Evolutionary conservation across 2,888 invertebrate species (phyloP).

Genomic region (Drosophila buzzatii): DNA sequence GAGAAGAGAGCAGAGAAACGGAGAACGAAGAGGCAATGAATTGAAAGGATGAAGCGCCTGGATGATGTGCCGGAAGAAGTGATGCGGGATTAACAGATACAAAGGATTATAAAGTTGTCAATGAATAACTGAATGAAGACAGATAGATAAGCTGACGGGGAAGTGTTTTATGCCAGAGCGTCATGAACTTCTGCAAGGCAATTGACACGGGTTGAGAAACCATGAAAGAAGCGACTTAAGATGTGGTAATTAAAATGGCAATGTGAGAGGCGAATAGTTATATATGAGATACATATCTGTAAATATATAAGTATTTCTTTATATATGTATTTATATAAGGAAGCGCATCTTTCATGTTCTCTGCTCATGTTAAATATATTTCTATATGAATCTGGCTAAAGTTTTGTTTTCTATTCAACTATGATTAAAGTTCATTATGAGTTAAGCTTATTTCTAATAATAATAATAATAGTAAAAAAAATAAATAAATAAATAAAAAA

Average conservation of each 20-base stretch:
- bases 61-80: conserved; percentile 42
- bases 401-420: too few species aligned
- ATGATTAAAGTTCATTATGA: too few species aligned
- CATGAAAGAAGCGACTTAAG: conserved; percentile 4
- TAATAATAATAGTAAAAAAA: too few species aligned
- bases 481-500: too few species aligned
- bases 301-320: background rate
- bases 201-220: background rate
- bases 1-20: background rate
- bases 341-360: too few species aligned
- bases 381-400: too few species aligned
- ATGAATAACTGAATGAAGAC: conserved; percentile 60
- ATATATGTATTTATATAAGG: background rate
- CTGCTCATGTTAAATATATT: too few species aligned
- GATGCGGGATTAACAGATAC: conserved; percentile 66
- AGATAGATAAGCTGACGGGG: conserved; percentile 43
- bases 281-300: background rate
- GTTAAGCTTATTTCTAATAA: too few species aligned
- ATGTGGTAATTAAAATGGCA: conserved; percentile 1
- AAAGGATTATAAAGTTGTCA: conserved; percentile 72
- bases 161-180: conserved; percentile 29
- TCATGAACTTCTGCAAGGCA: conserved; percentile 1
- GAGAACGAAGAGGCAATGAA: background rate
- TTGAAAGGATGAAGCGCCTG: conserved; percentile 33
- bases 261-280: background rate